Evolutionary conservation across 2,888 invertebrate genomes (phyloP), one percentile per base, ranked within the genome.

Genomic region (Phaedon cochleariae): DNA sequence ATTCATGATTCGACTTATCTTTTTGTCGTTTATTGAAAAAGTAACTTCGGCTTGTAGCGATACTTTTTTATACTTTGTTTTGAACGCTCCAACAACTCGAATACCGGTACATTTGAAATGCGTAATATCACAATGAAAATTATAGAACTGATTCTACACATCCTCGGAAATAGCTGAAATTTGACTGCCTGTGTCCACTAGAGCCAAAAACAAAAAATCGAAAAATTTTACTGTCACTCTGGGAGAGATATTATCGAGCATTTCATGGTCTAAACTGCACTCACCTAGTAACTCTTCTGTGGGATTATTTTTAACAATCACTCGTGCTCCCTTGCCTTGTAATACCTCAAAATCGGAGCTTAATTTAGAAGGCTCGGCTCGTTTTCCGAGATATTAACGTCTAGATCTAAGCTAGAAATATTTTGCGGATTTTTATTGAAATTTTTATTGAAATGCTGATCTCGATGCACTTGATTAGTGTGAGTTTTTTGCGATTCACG

Each of bases 1-100:
- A 57, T 57, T 57, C 57, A 5, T 57, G 57, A n/a, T n/a, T n/a
- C n/a, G n/a, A 22, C 22, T 22, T 15, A 57, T 31, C 20, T 54
- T 37, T 34, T 37, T 34, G 37, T 54, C 26, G 31, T 54, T 37
- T 34, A 54, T 37, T 0, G 18, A 34, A 29, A 31, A 54, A 31
- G 31, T 2, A 31, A 54, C 9, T 9, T 54, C 31, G 0, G 54
- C 54, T 54, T 54, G 54, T 2, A 54, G 9, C 1, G 9, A 10
- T 29, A 54, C 15, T 54, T 54, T 49, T 49, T 49, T 49, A 20
- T 7, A 21, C 49, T 49, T 49, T 10, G 49, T 49, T 49, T 49
- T 49, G 37, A 54, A 54, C 7, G 31, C 54, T n/a, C 54, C 54
- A 6, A 37, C 37, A 18, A 54, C 54, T 1, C 54, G 54, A 17